phyloP scores from a whole-genome alignment of 1,140 invertebrate species.

The Steinernema feltiae region DNA sequence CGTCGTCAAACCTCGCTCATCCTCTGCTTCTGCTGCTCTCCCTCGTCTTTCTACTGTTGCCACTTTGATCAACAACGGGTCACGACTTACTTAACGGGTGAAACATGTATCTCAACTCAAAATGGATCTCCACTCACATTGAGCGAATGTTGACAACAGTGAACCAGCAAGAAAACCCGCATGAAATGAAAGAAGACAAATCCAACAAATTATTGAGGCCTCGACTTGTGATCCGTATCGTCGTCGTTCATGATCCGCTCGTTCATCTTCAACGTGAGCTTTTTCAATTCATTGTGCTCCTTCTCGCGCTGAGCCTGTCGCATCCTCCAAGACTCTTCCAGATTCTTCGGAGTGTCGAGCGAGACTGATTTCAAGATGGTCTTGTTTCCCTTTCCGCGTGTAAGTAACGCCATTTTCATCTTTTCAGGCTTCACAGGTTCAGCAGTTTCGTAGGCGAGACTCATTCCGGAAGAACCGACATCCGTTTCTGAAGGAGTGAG shows the following conservation, averaged over 20 bases:
- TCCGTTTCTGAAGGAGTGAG: neutral
- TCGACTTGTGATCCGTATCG: neutral
- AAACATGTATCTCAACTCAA: neutral
- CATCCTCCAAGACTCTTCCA: neutral
- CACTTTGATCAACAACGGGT: neutral
- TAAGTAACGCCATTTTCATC: conserved; percentile 1
- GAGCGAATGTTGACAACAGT: neutral
- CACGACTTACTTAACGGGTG: neutral
- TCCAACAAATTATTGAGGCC: neutral
- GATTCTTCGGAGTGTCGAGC: neutral
- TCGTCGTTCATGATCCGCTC: conserved; percentile 13
- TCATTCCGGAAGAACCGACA: neutral
- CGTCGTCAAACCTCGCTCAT: neutral
- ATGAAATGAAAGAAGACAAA: neutral
- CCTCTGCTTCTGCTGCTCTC: neutral
- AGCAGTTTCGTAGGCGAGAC: neutral
- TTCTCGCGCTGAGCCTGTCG: neutral
- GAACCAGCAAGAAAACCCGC: neutral
- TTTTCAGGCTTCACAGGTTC: neutral
- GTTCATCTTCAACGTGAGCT: conserved; percentile 9
- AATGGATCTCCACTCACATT: neutral
- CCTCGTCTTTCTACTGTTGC: neutral
- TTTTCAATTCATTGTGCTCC: conserved; percentile 1
- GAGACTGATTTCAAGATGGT: neutral
- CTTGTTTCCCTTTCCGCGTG: neutral